Base-by-base conservation (phyloP, 23 tunicate species). In the Diplosoma virens region DNA sequence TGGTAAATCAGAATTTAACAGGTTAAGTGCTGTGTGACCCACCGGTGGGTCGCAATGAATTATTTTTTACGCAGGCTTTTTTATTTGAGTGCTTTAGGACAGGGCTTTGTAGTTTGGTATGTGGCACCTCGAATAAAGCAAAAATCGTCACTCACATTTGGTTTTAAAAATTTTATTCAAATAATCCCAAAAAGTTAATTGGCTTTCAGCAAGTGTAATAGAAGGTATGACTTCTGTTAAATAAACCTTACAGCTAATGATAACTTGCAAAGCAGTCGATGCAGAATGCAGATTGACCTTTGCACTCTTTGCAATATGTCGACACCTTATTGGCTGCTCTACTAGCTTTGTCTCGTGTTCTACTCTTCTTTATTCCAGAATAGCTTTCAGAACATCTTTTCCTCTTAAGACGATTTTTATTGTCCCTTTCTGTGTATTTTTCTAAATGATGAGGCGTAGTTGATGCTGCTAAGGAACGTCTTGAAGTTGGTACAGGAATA, bases 271-370 rank as follows among this genome's bases (percentile, higher is more conserved):
- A 56, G 25, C 63, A 56, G 17, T 56, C 25, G 21, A 56, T 22
- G 63, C 63, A 56, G 25, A 56, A 56, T 4, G 63, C 24, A 14
- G 63, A 25, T 56, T 56, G 63, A 56, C 63, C 63, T 56, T 20
- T 4, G 24, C 21, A 56, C 17, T 56, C 63, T 56, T 56, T 56
- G 25, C 63, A 56, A 56, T 14, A 56, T 11, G 63, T 56, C 20
- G 63, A 56, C 24, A 9, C 50, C 14, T 41, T 56, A 14, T 56
- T 56, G 17, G 63, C 24, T 11, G 17, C 20, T 56, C 6, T 56
- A 20, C 63, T 56, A 4, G 63, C 63, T 6, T 20, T 56, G 17
- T 56, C 20, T 20, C 20, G 6, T 14, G 24, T 11, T 14, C 20
- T 25, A 20, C 63, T 56, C 20, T 56, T 56, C 63, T 56, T 56